These are phyloP conservation scores for Drosophila parabipectinata DNA, from an alignment of 1,140 invertebrate species.

Conservation along the genomic window DNA sequence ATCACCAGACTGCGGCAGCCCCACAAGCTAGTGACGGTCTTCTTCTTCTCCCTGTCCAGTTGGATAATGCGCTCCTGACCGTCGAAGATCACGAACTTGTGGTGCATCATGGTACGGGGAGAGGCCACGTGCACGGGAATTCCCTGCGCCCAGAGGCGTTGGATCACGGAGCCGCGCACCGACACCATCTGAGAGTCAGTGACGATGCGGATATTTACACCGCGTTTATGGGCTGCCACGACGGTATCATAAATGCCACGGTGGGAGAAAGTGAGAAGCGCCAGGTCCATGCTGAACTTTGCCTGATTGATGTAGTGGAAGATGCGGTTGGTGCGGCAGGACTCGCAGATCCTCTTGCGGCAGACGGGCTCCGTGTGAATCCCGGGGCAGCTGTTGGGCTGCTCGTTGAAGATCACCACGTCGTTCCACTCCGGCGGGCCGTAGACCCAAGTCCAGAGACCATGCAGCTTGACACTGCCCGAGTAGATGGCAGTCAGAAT, in stretches of 20 bases:
- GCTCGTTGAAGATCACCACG: constrained; percentile 38
- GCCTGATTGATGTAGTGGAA: constrained; percentile 22
- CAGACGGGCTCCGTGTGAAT: neutral
- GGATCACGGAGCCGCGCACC: constrained; percentile 3
- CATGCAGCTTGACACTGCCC: neutral
- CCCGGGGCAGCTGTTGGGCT: neutral
- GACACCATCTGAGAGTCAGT: constrained; percentile 37
- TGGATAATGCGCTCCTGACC: constrained; percentile 12
- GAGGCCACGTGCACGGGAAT: neutral
- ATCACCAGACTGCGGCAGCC: constrained; percentile 18
- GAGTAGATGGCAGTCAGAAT: neutral
- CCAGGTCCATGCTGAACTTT: constrained; percentile 28
- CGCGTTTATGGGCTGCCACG: constrained; percentile 2
- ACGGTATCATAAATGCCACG: neutral
- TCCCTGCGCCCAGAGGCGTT: neutral
- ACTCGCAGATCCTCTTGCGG: constrained; percentile 7
- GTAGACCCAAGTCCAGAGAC: neutral
- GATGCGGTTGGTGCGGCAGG: constrained; percentile 7
- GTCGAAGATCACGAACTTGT: constrained; percentile 45
- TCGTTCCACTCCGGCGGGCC: constrained; percentile 18
- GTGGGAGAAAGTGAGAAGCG: constrained; percentile 22
- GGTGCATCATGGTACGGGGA: constrained; percentile 17
- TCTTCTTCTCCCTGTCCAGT: neutral
- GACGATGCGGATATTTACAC: constrained; percentile 29
- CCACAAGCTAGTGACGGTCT: constrained; percentile 2